Conservation (phyloP, 53 echinoderm and acorn worm species). For the Actinopyga echinites region DNA sequence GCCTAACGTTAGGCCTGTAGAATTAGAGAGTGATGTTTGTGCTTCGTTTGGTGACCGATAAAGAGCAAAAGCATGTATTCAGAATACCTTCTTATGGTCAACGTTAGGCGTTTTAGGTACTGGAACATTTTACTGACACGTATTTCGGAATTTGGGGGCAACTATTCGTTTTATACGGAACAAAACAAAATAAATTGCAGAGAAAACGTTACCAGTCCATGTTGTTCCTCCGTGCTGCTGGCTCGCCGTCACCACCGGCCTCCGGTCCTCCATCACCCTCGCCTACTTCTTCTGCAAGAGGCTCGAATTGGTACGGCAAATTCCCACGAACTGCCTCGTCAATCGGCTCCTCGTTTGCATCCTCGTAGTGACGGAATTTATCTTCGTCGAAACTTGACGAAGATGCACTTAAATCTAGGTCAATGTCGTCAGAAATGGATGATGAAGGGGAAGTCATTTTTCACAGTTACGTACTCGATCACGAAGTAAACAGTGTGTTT, state of each 20-base stretch:
- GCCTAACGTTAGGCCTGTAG: too few species aligned
- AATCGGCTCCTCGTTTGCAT: background rate
- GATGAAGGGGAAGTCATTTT: background rate
- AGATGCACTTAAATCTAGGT: background rate
- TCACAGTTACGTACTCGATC: background rate
- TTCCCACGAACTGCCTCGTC: background rate
- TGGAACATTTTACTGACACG: too few species aligned
- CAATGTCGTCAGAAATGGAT: background rate
- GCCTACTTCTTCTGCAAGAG: background rate
- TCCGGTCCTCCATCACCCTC: background rate
- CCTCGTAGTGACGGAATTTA: background rate
- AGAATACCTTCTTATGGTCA: too few species aligned
- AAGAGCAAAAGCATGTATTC: too few species aligned
- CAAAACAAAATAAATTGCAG: too few species aligned
- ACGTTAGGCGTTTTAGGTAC: too few species aligned
- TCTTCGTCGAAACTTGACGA: background rate
- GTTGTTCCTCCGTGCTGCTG: background rate
- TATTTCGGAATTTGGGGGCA: too few species aligned
- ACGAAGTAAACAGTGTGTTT: background rate
- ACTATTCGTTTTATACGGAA: too few species aligned
- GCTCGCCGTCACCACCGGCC: background rate
- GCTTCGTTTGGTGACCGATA: too few species aligned
- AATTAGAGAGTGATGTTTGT: too few species aligned
- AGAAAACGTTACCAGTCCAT: background rate
- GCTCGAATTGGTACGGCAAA: background rate